Evolutionary conservation across 2,888 invertebrate genomes (phyloP).

Genomic region (Nephrotoma guestfalica): DNA sequence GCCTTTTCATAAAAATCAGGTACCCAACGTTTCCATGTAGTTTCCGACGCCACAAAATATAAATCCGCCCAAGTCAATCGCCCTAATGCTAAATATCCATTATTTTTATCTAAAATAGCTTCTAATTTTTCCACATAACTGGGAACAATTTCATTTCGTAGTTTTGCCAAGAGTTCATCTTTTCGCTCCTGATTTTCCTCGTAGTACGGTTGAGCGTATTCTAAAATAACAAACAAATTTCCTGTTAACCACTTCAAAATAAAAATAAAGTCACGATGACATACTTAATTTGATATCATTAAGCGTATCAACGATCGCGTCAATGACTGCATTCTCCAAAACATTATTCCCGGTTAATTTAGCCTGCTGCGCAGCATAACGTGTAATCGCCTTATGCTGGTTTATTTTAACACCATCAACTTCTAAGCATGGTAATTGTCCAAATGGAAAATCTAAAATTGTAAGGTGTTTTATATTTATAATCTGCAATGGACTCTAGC

Average conservation of each 20-base stretch:
- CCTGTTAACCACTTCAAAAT: no score
- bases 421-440: constrained; percentile 46
- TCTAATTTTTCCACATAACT: background rate
- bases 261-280: background rate
- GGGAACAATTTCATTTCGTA: background rate
- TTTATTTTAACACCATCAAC: constrained; percentile 43
- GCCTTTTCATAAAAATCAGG: background rate
- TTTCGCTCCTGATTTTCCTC: background rate
- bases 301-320: constrained; percentile 45
- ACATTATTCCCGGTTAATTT: constrained; percentile 41
- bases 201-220: background rate
- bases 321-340: constrained; percentile 47
- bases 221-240: background rate
- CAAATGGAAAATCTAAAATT: constrained; percentile 37
- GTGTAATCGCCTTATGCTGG: constrained; percentile 45
- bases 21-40: background rate
- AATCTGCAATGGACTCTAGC: background rate
- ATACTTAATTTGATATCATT: constrained; percentile 44
- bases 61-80: background rate
- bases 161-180: background rate
- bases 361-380: constrained; percentile 36
- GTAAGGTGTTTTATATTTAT: no score
- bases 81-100: background rate
- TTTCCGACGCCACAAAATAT: background rate
- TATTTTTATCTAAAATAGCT: background rate